Evolutionary conservation across 2,797 vertebrate species (phyloP).

Genomic region (Callimico goeldii): DNA sequence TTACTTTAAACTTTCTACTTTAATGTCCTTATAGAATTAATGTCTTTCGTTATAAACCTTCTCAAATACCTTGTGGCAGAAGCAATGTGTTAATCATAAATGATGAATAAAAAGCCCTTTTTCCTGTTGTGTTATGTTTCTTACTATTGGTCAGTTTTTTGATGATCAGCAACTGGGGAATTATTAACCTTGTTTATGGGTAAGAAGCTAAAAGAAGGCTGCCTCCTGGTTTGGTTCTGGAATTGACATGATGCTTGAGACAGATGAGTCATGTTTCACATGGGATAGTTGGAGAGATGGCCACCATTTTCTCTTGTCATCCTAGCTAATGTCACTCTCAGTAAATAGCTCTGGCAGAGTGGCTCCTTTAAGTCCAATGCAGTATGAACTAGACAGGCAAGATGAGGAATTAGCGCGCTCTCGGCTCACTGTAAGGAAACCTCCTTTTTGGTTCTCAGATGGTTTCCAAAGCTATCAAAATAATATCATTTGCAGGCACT

Average conservation of each 20-base stretch:
- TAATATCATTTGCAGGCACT: conserved; percentile 57
- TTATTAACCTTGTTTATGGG: conserved; percentile 38
- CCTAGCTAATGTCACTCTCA: not conserved
- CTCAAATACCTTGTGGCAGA: conserved; percentile 8
- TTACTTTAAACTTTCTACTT: conserved; percentile 7
- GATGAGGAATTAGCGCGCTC: conserved; percentile 1
- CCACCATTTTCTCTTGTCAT: not conserved
- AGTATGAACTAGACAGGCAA: not conserved
- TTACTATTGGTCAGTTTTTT: conserved; percentile 15
- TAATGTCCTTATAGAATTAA: conserved; percentile 24
- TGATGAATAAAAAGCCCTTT: not conserved
- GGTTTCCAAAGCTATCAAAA: conserved; percentile 72
- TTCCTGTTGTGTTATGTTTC: not conserved
- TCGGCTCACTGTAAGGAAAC: conserved; percentile 30
- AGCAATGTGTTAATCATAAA: not conserved
- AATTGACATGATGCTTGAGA: not conserved
- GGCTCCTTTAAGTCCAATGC: not conserved
- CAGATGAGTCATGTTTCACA: not conserved
- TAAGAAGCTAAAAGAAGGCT: conserved; percentile 37
- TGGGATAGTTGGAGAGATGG: not conserved
- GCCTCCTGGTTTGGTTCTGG: not conserved
- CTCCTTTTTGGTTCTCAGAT: conserved; percentile 56
- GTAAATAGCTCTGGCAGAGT: not conserved
- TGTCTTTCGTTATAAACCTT: not conserved
- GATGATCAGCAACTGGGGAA: conserved; percentile 5